A percentile compares a stretch with the other conserved stretches of the same genome.
phyloP scores from a whole-genome alignment of 2,797 vertebrate genomes.

The Masticophis lateralis region DNA sequence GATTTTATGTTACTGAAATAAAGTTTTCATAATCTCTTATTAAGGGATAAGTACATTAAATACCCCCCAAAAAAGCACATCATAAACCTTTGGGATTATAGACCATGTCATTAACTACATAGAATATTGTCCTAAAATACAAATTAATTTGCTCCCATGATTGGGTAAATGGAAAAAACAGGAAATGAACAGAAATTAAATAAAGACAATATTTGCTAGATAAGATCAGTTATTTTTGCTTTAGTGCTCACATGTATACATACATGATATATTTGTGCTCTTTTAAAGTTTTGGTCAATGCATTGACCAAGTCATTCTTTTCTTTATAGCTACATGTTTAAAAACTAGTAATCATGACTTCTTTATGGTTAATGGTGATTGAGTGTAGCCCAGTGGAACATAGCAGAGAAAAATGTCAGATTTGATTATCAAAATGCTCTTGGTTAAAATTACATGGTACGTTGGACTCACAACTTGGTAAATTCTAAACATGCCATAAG shows the following conservation, averaged over 20 bases:
- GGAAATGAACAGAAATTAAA: background rate
- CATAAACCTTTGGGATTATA: background rate
- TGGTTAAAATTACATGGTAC: background rate
- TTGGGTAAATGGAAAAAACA: background rate
- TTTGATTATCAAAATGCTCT: background rate
- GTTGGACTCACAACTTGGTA: background rate
- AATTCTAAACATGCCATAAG: background rate
- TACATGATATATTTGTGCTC: background rate
- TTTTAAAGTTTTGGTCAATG: background rate
- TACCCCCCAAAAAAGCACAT: background rate
- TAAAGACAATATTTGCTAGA: background rate
- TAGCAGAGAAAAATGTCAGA: background rate
- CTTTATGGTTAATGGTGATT: background rate
- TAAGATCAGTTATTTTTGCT: background rate
- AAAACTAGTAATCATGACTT: background rate
- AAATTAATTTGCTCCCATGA: background rate
- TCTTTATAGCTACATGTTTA: background rate
- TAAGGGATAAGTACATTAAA: background rate
- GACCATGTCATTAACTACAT: background rate
- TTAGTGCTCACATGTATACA: background rate
- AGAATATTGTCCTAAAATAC: background rate
- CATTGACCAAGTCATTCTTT: background rate
- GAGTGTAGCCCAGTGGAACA: background rate
- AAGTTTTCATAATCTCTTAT: background rate
- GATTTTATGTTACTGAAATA: background rate